Evolutionary conservation across 2,113 vertebrate genomes (phyloP), one percentile per base, ranked within the genome.

Genomic region (Leucopternis melanops): DNA sequence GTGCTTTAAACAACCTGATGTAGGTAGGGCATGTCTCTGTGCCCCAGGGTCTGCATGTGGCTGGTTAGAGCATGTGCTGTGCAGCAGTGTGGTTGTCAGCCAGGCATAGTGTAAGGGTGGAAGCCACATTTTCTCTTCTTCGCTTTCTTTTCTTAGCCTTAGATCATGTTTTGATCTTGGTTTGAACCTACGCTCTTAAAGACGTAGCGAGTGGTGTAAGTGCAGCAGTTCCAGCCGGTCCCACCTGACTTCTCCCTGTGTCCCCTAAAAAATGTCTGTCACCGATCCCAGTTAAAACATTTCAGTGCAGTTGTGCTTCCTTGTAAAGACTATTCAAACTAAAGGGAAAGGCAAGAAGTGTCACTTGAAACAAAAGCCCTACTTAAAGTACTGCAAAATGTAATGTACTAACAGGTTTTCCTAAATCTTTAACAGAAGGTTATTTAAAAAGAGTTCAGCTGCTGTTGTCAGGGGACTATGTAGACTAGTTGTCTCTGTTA

Each of bases 351-450:
- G 83, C 71, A 77, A 27, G 54, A 70, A 62, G 50, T 54, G 80
- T 54, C 72, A n/a, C 86, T 71, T 72, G 58, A 90, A 83, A 82
- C 45, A 88, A 77, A 82, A 77, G 49, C 36, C 34, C 49, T 47
- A 1, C 70, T 57, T 63, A 75, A 87, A 87, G 34, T 52, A 8
- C 19, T 81, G 77, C 44, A 40, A 50, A 71, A 40, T 38, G 22
- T 12, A 57, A 44, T 2, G 49, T 73, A 29, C 74, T 45, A 73
- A 27, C 74, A 88, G 66, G 6, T 38, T 96, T 85, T 45, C 78
- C 85, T 47, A 83, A 80, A 73, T 88, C 79, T 80, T 73, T 47
- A 47, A 80, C 45, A 58, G 63, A 86, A 90, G 81, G 66, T 88
- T 66, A 49, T 86, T 93, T 55, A 58, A 74, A 38, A 72, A 29